phyloP scores from a whole-genome alignment of 2,113 vertebrate species.

The Chitala chitala region DNA sequence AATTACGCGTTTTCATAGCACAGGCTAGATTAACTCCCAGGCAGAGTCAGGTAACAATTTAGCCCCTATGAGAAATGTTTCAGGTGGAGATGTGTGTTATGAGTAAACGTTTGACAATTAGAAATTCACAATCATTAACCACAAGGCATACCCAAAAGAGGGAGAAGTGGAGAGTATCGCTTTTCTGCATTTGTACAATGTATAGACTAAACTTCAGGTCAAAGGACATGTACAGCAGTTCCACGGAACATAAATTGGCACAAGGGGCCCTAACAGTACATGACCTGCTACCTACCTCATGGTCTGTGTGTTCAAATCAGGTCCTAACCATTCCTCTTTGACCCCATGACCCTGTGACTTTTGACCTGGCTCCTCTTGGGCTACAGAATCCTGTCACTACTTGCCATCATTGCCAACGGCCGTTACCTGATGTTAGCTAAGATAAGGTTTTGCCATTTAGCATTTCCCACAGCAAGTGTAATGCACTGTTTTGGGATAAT shows the following conservation, averaged over 20 bases:
- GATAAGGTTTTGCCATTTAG: neutral
- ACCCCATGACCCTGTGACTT: constrained; percentile 1
- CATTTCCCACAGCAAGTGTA: neutral
- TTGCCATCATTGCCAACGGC: neutral
- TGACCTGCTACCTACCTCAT: neutral
- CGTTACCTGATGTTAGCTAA: neutral
- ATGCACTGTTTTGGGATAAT: neutral
- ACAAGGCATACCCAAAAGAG: no score
- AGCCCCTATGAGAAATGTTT: neutral
- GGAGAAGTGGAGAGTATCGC: no score
- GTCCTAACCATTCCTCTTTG: neutral
- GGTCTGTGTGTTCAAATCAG: neutral
- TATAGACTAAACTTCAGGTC: no score
- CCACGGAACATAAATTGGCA: neutral
- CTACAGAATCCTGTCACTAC: neutral
- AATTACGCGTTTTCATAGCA: no score
- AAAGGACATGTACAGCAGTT: no score
- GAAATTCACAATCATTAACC: no score
- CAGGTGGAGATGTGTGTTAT: neutral
- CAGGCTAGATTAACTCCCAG: neutral
- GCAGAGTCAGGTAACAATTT: neutral
- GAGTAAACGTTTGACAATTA: neutral
- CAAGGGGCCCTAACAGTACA: neutral
- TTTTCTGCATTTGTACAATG: no score
- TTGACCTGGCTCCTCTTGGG: neutral